These are phyloP conservation scores for Anableps anableps DNA, from an alignment of 2,797 vertebrate species.

Conservation along the genomic window DNA sequence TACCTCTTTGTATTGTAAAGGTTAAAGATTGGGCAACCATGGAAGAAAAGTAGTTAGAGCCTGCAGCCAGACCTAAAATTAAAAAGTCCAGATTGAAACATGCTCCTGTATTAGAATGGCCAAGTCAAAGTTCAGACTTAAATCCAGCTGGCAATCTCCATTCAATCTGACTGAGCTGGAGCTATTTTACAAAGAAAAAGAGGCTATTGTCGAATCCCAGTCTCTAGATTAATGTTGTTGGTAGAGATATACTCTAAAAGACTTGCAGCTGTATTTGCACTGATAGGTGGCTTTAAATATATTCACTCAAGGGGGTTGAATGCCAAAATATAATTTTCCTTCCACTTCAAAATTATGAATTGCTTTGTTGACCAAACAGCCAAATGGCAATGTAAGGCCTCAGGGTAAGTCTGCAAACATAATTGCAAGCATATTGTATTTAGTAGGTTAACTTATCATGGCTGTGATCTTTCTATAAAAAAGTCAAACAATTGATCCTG, in stretches of 20 bases:
- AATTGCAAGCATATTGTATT: constrained; percentile 18
- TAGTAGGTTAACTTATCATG: constrained; percentile 3
- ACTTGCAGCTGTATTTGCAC: not conserved
- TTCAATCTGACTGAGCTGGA: not conserved
- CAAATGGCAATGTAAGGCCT: constrained; percentile 54
- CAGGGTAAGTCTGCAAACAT: constrained; percentile 35
- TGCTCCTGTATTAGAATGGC: too few species aligned
- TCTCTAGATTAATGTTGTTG: not conserved
- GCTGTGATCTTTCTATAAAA: constrained; percentile 23
- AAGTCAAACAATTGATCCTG: constrained; percentile 9
- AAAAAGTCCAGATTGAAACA: too few species aligned
- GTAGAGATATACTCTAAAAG: not conserved
- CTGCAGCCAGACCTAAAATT: too few species aligned
- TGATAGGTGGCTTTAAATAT: not conserved
- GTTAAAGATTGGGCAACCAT: too few species aligned
- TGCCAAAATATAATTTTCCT: not conserved
- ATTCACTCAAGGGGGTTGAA: not conserved
- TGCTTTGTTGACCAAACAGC: constrained; percentile 9
- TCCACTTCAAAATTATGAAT: constrained; percentile 32
- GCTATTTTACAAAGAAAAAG: not conserved
- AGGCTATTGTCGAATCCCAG: not conserved
- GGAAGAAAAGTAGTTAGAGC: too few species aligned
- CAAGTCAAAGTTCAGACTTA: too few species aligned
- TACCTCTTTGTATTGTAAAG: too few species aligned
- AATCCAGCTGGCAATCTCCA: too few species aligned